Base-by-base conservation (phyloP, 1,140 invertebrate genomes). In the Latrodectus geometricus region DNA sequence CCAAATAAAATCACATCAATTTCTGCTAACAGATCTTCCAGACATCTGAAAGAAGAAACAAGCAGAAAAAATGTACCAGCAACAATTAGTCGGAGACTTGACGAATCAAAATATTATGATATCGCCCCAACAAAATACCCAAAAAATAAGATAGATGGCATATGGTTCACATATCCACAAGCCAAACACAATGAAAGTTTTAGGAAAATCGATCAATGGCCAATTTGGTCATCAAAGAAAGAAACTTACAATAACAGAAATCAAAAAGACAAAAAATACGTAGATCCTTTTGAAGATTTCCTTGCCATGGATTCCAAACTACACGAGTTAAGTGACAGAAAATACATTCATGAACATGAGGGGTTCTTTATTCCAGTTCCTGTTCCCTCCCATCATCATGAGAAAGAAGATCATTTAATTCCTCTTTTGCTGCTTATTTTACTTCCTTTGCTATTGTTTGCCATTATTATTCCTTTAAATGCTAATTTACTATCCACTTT, bases 311-410 rank as follows among this genome's bases (percentile, higher is more conserved):
- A 87, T 23, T 80, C 85, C 9, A 87, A 87, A 87, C 49, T 54
- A 1, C 69, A 79, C 66, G 85, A 87, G 21, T 35, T 74, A 23
- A 80, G 76, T 66, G 77, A 87, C 50, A 20, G 85, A 54, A 87
- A 80, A 54, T 87, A 87, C n/a, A 74, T 80, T 35, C 85, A 87
- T 80, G 85, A 87, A 20, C 85, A 87, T 23, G 85, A 87, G 80
- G 77, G 85, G n/a, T 65, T 87, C 70, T 80, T 87, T 66, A 65
- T 87, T 35, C 85, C 85, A 12, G 74, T 87, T 9, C 85, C 61
- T 68, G 68, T 79, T 9, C 85, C 85, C 9, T 14, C 17, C 20
- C 80, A 83, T 68, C 83, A 81, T 81, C 52, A 80, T 66, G 77
- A 87, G 66, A 80, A 87, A 73, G 85, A 87, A 23, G 76, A 87